Percentiles rank a stretch among this genome's conserved stretches.
Evolutionary conservation across 2,797 vertebrate species (phyloP).

Genomic region (Helarctos malayanus): DNA sequence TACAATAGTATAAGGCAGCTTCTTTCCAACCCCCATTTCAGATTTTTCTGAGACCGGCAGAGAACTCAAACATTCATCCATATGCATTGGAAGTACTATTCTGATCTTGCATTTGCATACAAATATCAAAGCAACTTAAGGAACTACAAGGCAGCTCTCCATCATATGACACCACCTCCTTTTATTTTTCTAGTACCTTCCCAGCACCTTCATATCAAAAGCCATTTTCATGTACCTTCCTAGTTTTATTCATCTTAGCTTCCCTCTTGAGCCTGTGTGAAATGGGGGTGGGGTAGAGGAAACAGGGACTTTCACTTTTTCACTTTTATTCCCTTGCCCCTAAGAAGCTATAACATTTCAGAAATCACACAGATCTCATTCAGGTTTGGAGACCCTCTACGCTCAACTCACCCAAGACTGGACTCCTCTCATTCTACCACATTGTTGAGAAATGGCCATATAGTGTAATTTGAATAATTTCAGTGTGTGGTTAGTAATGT

Average conservation of each 20-base stretch:
- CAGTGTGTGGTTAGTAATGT: background rate
- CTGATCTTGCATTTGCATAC: conserved; percentile 85
- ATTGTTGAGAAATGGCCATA: background rate
- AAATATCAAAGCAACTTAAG: conserved; percentile 85
- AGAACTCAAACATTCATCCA: conserved; percentile 78
- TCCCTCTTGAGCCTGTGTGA: background rate
- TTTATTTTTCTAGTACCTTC: conserved; percentile 51
- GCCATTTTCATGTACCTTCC: background rate
- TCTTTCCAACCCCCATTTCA: conserved; percentile 69
- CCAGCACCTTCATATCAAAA: conserved; percentile 37
- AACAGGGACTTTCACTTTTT: background rate
- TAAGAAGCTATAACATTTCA: background rate
- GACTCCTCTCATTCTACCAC: background rate
- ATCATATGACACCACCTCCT: background rate
- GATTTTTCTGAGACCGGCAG: conserved; percentile 59
- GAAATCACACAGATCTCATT: background rate
- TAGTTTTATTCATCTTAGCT: background rate
- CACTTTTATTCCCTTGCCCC: background rate
- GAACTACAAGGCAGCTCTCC: conserved; percentile 69
- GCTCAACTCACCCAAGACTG: background rate
- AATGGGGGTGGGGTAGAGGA: background rate
- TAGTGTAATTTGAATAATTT: background rate
- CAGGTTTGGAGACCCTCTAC: background rate
- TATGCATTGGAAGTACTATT: conserved; percentile 82
- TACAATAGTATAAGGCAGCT: conserved; percentile 68